Conservation (phyloP, 2,888 invertebrate genomes). For the Chrysomela aeneicollis region DNA sequence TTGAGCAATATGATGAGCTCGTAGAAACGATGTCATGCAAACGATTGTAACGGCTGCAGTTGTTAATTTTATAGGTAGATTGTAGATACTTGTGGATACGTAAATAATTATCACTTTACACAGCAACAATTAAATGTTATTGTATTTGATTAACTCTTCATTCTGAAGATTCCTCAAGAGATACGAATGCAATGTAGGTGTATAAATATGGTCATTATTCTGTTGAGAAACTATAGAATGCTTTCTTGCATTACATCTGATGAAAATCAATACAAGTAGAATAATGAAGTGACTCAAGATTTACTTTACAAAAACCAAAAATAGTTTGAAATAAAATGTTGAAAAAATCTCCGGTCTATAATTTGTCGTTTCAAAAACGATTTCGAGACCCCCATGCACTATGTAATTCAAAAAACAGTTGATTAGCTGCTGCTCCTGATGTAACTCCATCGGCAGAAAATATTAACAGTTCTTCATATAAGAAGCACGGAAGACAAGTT, state of each 20-base stretch:
- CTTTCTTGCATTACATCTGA: too few relatives aligned
- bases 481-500: neutral
- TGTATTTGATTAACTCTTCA: constrained; percentile 6
- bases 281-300: too few relatives aligned
- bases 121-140: constrained; percentile 15
- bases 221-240: neutral
- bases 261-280: neutral
- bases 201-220: neutral
- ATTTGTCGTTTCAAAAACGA: too few relatives aligned
- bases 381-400: too few relatives aligned
- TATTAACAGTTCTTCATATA: neutral
- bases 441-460: neutral
- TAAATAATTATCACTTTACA: constrained; percentile 10
- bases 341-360: too few relatives aligned
- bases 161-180: neutral
- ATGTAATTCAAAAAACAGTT: too few relatives aligned
- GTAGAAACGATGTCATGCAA: constrained; percentile 1
- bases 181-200: constrained; percentile 4
- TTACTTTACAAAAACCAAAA: too few relatives aligned
- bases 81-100: neutral
- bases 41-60: neutral
- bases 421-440: too few relatives aligned
- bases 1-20: neutral
- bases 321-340: too few relatives aligned
- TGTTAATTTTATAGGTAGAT: neutral